Conservation (phyloP, 2,888 invertebrate genomes). For the Phymatocera aterrima region DNA sequence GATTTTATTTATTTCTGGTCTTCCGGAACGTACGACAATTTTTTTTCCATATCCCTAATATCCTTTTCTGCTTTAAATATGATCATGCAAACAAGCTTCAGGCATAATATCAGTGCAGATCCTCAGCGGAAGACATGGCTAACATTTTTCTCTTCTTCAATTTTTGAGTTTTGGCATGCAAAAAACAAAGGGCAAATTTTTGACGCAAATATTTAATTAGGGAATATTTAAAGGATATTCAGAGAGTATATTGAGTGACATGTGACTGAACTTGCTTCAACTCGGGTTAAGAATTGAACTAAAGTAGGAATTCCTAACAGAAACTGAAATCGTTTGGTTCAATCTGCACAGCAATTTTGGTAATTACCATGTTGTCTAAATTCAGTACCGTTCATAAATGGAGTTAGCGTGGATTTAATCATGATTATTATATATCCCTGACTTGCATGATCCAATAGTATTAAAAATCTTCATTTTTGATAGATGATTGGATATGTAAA, state of each 20-base stretch:
- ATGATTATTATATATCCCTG: conserved; percentile 1
- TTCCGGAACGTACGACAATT: neutral
- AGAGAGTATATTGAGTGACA: no score
- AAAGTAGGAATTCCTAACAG: no score
- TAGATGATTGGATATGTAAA: neutral
- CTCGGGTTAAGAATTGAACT: no score
- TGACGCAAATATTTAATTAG: neutral
- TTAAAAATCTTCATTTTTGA: neutral
- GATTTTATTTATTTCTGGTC: neutral
- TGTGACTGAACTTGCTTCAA: no score
- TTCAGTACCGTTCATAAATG: neutral
- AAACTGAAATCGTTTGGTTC: no score
- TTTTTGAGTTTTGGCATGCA: neutral
- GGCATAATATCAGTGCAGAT: neutral
- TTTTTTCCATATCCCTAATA: neutral
- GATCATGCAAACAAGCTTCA: neutral
- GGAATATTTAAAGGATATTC: no score
- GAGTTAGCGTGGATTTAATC: neutral
- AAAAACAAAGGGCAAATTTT: neutral
- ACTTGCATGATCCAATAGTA: neutral
- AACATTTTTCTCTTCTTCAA: neutral
- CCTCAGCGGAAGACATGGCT: neutral
- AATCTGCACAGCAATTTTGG: no score
- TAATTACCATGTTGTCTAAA: no score
- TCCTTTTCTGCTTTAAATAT: neutral